Conservation (phyloP, 2,797 vertebrate genomes). For the Chelonia mydas region DNA sequence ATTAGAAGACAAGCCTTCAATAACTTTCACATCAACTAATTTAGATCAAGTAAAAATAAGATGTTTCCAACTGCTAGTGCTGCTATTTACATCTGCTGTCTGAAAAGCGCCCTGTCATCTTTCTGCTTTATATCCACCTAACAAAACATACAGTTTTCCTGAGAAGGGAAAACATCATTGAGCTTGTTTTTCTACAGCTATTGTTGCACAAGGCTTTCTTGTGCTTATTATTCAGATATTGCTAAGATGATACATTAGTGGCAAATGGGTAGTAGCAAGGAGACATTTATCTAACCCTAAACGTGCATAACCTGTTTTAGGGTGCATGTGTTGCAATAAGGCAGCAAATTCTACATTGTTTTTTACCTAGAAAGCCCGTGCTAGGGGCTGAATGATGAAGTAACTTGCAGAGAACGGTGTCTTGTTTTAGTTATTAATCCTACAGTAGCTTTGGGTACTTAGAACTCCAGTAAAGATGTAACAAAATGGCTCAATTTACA, state of each 20-base stretch:
- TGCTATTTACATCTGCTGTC: not conserved
- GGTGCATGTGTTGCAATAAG: not conserved
- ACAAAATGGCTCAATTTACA: not conserved
- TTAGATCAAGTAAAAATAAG: not conserved
- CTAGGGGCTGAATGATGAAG: not conserved
- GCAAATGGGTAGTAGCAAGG: not conserved
- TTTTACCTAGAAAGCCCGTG: not conserved
- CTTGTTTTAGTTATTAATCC: not conserved
- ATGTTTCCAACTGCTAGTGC: not conserved
- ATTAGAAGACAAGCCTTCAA: not conserved
- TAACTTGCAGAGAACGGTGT: not conserved
- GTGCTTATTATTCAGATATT: not conserved
- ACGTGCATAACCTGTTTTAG: no score
- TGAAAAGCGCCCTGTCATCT: not conserved
- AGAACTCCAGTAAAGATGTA: not conserved
- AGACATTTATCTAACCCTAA: not conserved
- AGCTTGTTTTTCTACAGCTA: not conserved
- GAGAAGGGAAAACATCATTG: not conserved
- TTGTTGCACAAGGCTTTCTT: not conserved
- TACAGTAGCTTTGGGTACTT: not conserved
- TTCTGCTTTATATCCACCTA: not conserved
- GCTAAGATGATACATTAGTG: not conserved
- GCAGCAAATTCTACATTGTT: not conserved
- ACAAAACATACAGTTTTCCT: not conserved
- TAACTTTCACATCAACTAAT: not conserved